Percentiles rank a stretch among this genome's conserved stretches.
Evolutionary conservation across 2,113 vertebrate species (phyloP).

Genomic region (Pavo muticus): DNA sequence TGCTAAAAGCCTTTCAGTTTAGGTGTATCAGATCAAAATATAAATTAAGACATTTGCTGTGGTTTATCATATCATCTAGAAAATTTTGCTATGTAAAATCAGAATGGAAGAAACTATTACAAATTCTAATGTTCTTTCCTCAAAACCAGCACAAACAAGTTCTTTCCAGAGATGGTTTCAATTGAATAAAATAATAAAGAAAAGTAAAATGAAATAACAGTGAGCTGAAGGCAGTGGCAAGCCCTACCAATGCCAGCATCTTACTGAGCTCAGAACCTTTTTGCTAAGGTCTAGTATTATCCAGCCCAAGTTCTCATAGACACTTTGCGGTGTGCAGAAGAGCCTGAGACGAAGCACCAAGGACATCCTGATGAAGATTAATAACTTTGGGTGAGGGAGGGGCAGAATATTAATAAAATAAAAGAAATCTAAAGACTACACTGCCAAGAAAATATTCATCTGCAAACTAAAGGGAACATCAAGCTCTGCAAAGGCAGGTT

Average conservation of each 20-base stretch:
- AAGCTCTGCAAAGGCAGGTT: not conserved
- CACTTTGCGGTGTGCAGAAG: not conserved
- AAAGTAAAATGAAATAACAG: not conserved
- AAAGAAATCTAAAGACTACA: not conserved
- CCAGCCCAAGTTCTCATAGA: not conserved
- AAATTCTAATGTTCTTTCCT: not conserved
- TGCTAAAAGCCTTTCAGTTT: not conserved
- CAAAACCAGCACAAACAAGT: not conserved
- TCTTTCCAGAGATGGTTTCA: not conserved
- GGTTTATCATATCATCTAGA: not conserved
- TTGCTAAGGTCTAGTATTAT: not conserved
- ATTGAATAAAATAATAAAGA: not conserved
- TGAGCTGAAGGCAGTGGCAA: rapidly evolving
- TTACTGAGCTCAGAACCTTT: not conserved
- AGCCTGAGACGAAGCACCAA: not conserved
- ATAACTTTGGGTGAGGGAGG: not conserved
- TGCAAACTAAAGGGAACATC: not conserved
- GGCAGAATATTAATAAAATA: not conserved
- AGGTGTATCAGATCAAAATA: not conserved
- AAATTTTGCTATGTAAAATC: not conserved
- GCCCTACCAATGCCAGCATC: not conserved
- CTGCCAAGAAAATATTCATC: not conserved
- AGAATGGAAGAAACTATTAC: not conserved
- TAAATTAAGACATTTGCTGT: not conserved
- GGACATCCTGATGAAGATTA: conserved; percentile 6